Base-by-base conservation (phyloP, 2,113 vertebrate genomes). In the Gymnocephalus cernua region DNA sequence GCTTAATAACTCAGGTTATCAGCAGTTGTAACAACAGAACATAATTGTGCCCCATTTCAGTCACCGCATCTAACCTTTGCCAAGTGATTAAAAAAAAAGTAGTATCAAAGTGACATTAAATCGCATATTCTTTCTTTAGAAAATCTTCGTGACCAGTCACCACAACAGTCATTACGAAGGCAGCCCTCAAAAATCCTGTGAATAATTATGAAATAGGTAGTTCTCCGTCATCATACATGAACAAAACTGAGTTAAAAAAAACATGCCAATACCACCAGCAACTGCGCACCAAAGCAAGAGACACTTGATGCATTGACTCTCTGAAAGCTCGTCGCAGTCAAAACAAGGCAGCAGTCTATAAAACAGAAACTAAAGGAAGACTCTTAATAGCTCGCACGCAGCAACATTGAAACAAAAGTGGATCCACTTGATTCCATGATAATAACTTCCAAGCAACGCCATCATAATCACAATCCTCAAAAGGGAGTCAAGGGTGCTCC, bases 401-500 rank as follows among this genome's bases (percentile, higher is more conserved):
- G 48, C 53, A 45, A 53, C 86, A 73, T 65, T 41, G 41, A 75
- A 79, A 61, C 84, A 77, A 35, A 54, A 89, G 89, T 75, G 77
- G 73, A 87, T 86, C 90, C 82, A 88, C 91, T 92, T 86, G 88
- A 92, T 86, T 91, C 65, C 63, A 21, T 19, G n/a, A 88, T 88
- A 89, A 81, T 79, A 86, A 90, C 82, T 61, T 75, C 58, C 58
- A 53, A 91, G 87, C 67, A 72, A 59, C 16, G 15, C 68, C 71
- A 19, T 58, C 71, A 35, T 89, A 91, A 93, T 93, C 88, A 90
- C 72, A 82, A n/a, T 63, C 79, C 82, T 85, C 78, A 32, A 67
- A 76, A 77, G 74, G 32, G 82, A 86, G 86, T 90, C 73, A 85
- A 92, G 89, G 80, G 92, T 83, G 51, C 92, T 90, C 79, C 65